Percentiles rank a stretch among this genome's conserved stretches.
Conservation (phyloP, 1,140 invertebrate species). For the Lethocerus indicus region DNA sequence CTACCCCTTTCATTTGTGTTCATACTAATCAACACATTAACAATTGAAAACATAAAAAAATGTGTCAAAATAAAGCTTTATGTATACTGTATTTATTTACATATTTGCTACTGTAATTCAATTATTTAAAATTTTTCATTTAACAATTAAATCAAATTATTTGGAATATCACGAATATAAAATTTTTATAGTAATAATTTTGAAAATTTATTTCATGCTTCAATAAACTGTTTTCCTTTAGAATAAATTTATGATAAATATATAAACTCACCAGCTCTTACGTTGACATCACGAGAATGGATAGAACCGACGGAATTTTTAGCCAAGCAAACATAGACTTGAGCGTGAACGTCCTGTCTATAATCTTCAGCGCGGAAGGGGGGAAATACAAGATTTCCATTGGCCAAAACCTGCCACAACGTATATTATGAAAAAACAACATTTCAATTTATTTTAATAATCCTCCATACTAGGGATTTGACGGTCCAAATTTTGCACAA, state of each 20-base stretch:
- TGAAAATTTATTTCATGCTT: neutral
- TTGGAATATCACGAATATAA: neutral
- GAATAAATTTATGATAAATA: neutral
- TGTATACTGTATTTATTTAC: neutral
- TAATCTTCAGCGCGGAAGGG: constrained; percentile 87
- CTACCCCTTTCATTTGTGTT: no score
- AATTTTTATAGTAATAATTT: neutral
- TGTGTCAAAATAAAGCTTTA: no score
- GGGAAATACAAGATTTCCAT: constrained; percentile 86
- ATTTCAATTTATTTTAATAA: neutral
- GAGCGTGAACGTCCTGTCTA: constrained; percentile 81
- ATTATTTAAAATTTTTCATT: neutral
- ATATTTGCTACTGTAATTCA: neutral
- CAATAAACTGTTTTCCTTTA: neutral
- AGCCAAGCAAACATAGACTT: constrained; percentile 82
- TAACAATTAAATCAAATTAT: neutral
- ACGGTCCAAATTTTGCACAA: no score
- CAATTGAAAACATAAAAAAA: no score
- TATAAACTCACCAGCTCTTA: constrained; percentile 65
- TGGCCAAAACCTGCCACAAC: constrained; percentile 54
- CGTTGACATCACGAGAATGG: constrained; percentile 80
- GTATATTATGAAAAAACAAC: no score
- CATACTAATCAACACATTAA: no score
- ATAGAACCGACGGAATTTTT: constrained; percentile 76
- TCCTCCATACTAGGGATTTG: no score